Base-by-base conservation (phyloP, 2,888 invertebrate genomes). In the Lamellibrachia satsuma region DNA sequence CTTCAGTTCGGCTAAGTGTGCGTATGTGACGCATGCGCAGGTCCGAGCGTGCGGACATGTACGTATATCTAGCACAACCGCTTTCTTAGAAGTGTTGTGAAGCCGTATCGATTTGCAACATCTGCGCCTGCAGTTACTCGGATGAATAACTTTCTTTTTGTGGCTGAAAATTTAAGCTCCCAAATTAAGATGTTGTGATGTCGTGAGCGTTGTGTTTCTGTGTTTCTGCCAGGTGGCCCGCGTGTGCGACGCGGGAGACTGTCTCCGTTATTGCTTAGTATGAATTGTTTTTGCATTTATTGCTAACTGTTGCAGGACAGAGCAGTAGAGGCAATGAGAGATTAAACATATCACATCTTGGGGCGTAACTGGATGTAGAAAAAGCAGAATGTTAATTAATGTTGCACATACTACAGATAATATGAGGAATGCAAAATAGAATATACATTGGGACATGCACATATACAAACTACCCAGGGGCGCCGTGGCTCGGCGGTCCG, bases 191-290 rank as follows among this genome's bases (percentile, higher is more conserved):
- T 75, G 75, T 3, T 22, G 75, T 22, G 75, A 75, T 75, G 75
- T 75, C 75, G 75, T 15, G 75, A 75, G 75, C 75, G 75, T 75
- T 75, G 15, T 75, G 75, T 75, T 75, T 75, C 75, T 75, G 75
- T 39, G 39, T 39, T 39, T 39, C 39, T 39, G 39, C 15, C 75
- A 3, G 75, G 75, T 15, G 15, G 22, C 75, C 22, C 75, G 2
- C 75, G 75, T 22, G 75, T 22, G 22, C 15, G 11, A 15, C 75
- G 4, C 2, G 4, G 15, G 22, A 75, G 22, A 15, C 22, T 15
- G 75, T 75, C 75, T 75, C 75, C 15, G 11, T 11, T 75, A 75
- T 11, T 75, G 22, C 75, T 75, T 75, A 75, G 22, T 75, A 75
- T 75, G 75, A 75, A 75, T 6, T 22, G 15, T 75, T 15, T 39